Percentiles rank a stretch among this genome's conserved stretches.
These are phyloP conservation scores for Theretra japonica DNA, from an alignment of 2,888 invertebrate genomes.

Conservation along the genomic window DNA sequence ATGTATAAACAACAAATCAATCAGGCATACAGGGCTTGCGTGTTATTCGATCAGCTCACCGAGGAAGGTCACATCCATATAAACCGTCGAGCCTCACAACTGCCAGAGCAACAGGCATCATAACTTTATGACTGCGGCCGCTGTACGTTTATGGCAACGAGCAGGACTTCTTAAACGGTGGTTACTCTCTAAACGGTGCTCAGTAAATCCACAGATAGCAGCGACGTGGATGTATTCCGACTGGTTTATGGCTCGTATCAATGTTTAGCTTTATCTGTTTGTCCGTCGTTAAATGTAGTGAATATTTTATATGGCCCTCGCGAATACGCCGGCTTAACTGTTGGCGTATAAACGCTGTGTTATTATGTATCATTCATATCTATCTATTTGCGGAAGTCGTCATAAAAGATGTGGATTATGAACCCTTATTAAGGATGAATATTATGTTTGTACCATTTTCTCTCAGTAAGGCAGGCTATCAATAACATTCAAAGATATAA, in stretches of 20 bases:
- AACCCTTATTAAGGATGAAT: not conserved
- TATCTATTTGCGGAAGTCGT: not conserved
- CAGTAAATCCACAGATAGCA: slow-evolving; percentile 1
- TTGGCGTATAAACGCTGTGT: not conserved
- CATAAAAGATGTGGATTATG: not conserved
- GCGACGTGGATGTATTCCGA: slow-evolving; percentile 9
- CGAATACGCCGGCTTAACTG: not conserved
- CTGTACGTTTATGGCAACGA: slow-evolving; percentile 23
- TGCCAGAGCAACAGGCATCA: slow-evolving; percentile 7
- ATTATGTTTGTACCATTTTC: no score
- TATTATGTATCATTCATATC: not conserved
- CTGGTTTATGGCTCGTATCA: slow-evolving; percentile 22
- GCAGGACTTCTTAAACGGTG: slow-evolving; percentile 25
- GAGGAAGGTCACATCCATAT: slow-evolving; percentile 4
- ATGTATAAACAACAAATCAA: no score
- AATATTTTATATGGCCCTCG: not conserved
- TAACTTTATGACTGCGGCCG: slow-evolving; percentile 24
- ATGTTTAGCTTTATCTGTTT: slow-evolving; percentile 22
- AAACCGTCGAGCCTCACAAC: slow-evolving; percentile 6
- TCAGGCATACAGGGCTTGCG: not conserved
- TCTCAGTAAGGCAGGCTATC: no score
- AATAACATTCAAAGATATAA: no score
- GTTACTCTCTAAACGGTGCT: slow-evolving; percentile 8
- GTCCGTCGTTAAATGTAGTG: slow-evolving; percentile 20
- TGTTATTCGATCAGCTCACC: slow-evolving; percentile 6